Conservation (phyloP, 2,888 invertebrate species). For the Tiphia femorata region DNA sequence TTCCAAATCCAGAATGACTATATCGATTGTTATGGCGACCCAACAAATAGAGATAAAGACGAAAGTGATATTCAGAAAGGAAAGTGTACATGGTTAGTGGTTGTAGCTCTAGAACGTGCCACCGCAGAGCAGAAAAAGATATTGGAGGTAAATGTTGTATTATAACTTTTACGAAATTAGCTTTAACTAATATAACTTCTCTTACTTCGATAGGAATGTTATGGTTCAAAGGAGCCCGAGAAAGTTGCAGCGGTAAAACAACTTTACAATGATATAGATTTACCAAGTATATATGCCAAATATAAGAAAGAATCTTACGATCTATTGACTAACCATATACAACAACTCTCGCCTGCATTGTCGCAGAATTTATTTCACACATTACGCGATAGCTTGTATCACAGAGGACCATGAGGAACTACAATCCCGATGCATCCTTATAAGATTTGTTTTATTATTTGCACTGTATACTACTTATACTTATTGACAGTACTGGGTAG, state of each 20-base stretch:
- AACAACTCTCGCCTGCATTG: conserved; percentile 84
- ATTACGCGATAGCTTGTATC: conserved; percentile 85
- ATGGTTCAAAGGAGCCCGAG: conserved; percentile 78
- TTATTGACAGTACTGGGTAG: too few relatives aligned
- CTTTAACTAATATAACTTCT: neutral
- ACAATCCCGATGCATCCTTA: neutral
- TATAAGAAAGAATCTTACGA: conserved; percentile 89
- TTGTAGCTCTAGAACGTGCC: conserved; percentile 87
- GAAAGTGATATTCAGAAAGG: conserved; percentile 95
- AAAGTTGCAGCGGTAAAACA: conserved; percentile 79
- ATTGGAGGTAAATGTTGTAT: conserved; percentile 71
- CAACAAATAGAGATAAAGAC: conserved; percentile 86
- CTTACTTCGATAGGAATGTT: conserved; percentile 73
- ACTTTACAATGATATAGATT: conserved; percentile 82
- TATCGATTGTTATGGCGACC: conserved; percentile 91
- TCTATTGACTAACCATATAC: conserved; percentile 84
- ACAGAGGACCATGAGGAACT: conserved; percentile 74
- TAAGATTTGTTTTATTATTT: too few relatives aligned
- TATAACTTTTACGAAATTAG: neutral
- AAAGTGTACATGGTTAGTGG: conserved; percentile 96
- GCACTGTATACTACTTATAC: too few relatives aligned
- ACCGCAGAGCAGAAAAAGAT: conserved; percentile 78
- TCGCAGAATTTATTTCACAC: conserved; percentile 87
- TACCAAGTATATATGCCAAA: conserved; percentile 81
- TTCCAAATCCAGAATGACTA: conserved; percentile 95